Evolutionary conservation across 2,113 vertebrate species (phyloP), one percentile per base, ranked within the genome.

Genomic region (Nyctereutes procyonoides): DNA sequence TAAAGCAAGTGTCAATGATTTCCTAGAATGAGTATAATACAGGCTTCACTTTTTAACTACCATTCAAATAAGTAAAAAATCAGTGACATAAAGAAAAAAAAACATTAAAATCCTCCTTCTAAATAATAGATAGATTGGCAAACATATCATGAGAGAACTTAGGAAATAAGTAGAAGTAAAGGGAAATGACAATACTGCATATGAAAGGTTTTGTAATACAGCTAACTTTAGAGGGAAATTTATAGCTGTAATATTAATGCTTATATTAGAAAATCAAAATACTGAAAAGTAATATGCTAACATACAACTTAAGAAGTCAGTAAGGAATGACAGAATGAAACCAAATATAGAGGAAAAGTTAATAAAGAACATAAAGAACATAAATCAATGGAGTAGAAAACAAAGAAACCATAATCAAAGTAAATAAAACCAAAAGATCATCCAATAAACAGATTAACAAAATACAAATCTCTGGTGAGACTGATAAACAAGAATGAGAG

Each of bases 361-460:
- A 74, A 80, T 74, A 77, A 43, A 92, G 63, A 96, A 77, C 10
- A 80, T 69, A 77, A 43, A 92, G 63, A 96, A 77, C 10, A 32
- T 62, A 77, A 60, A 85, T 89, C 22, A 91, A 71, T 35, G 13
- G 7, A 10, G 30, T 30, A 85, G 65, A 91, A 89, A 88, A 56
- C 10, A 93, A 95, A 87, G 22, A 53, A 83, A 65, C 20, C 9
- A 38, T n/a, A 62, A 95, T 60, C 56, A 88, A 87, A 92, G 26
- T 76, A 93, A 93, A 80, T 38, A 91, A 80, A 87, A n/a, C 22
- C 26, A 89, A 90, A 90, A 81, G 2, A 28, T 65, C 53, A 85
- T 80, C 95, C 19, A 60, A 91, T 51, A n/a, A 88, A 63, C 95
- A 65, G 24, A 86, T 86, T 22, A 92, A 74, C 10, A 86, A 74